Evolutionary conservation across 2,113 vertebrate species (phyloP).

Genomic region (Vulpes vulpes): DNA sequence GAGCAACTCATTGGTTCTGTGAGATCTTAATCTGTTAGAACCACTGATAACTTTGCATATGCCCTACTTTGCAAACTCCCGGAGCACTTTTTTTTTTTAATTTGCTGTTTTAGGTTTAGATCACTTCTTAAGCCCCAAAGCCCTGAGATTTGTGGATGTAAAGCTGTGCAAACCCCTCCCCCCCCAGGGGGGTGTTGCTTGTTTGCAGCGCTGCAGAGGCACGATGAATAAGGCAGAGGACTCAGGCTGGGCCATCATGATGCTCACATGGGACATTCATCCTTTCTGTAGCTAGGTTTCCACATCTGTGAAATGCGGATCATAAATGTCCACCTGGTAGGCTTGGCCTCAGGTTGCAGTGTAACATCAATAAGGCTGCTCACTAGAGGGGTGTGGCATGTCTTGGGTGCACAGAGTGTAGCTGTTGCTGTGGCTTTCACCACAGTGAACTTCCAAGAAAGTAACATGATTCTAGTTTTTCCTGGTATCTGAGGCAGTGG

Average conservation of each 20-base stretch:
- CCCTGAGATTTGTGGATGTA: neutral
- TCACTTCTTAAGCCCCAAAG: neutral
- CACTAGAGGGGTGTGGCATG: rapidly evolving
- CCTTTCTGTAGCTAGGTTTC: neutral
- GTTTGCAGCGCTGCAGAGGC: no score
- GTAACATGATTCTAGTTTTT: neutral
- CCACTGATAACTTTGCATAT: neutral
- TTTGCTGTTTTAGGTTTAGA: neutral
- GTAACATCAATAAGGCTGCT: neutral
- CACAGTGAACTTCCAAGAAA: neutral
- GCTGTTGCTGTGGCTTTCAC: neutral
- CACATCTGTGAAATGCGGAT: neutral
- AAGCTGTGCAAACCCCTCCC: neutral
- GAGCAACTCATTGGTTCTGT: neutral
- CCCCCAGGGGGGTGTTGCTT: neutral
- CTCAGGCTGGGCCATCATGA: neutral
- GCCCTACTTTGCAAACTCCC: neutral
- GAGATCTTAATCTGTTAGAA: constrained; percentile 26
- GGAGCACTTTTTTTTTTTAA: neutral
- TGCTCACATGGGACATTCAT: rapidly evolving
- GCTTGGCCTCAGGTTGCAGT: neutral
- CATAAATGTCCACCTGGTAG: neutral
- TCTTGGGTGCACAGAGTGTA: rapidly evolving
- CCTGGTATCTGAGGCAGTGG: neutral
- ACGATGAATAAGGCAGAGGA: neutral